Conservation (phyloP, 2,888 invertebrate species). For the Reticulitermes lucifugus region DNA sequence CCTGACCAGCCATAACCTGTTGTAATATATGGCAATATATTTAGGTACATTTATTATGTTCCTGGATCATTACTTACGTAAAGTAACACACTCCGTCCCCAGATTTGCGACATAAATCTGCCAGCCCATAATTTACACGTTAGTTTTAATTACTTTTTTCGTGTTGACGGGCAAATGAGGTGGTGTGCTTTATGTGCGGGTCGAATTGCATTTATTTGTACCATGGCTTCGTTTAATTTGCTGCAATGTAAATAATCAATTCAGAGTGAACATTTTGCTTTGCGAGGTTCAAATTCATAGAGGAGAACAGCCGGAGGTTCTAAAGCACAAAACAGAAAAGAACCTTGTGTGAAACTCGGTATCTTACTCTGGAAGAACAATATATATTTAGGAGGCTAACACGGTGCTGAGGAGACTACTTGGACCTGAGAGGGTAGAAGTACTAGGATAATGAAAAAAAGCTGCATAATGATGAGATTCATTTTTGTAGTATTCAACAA, state of each 20-base stretch:
- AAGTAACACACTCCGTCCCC: slow-evolving; percentile 18
- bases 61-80: slow-evolving; percentile 19
- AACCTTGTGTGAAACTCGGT: no score
- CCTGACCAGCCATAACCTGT: slow-evolving; percentile 1
- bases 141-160: slow-evolving; percentile 24
- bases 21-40: slow-evolving; percentile 19
- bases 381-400: no score
- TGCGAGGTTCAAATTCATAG: not conserved
- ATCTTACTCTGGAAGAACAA: no score
- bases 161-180: slow-evolving; percentile 5
- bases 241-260: not conserved
- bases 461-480: no score
- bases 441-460: no score
- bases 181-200: not conserved
- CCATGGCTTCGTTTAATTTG: not conserved
- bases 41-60: not conserved
- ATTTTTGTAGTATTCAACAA: no score
- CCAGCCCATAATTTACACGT: slow-evolving; percentile 32
- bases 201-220: not conserved
- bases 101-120: slow-evolving; percentile 31
- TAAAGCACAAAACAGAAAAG: no score
- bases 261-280: not conserved
- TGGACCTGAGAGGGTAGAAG: no score
- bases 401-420: no score
- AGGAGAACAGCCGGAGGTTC: no score